Evolutionary conservation across 2,888 invertebrate species (phyloP).

Genomic region (Acanthosepion lycidas): DNA sequence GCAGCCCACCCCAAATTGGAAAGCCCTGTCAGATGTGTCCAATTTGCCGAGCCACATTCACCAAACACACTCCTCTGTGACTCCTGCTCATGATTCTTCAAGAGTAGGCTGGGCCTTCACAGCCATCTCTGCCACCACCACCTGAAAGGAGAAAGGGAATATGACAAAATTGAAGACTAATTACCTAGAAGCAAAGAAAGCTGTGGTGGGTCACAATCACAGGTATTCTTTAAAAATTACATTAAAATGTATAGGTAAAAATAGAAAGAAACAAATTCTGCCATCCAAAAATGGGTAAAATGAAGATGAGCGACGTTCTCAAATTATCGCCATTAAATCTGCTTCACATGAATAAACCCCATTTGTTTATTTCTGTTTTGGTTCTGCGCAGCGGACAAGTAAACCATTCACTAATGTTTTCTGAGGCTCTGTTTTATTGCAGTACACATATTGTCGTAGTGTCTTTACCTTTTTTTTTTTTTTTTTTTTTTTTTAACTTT

Average conservation of each 20-base stretch:
- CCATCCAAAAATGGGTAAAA: background rate
- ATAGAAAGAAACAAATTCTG: background rate
- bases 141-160: too few relatives aligned
- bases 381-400: background rate
- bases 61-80: too few relatives aligned
- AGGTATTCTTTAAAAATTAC: too few relatives aligned
- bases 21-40: too few relatives aligned
- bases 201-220: too few relatives aligned
- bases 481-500: background rate
- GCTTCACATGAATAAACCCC: background rate
- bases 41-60: too few relatives aligned
- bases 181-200: too few relatives aligned
- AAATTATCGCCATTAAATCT: background rate
- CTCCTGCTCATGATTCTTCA: too few relatives aligned
- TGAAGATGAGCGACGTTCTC: background rate
- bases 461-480: background rate
- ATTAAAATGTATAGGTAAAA: background rate
- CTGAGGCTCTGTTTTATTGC: background rate
- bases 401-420: background rate
- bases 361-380: background rate
- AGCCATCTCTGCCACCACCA: too few relatives aligned
- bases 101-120: too few relatives aligned
- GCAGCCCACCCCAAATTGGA: too few relatives aligned
- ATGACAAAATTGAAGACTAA: too few relatives aligned
- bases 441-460: background rate